Evolutionary conservation across 2,113 vertebrate genomes (phyloP).

Genomic region (Gasterosteus aculeatus): DNA sequence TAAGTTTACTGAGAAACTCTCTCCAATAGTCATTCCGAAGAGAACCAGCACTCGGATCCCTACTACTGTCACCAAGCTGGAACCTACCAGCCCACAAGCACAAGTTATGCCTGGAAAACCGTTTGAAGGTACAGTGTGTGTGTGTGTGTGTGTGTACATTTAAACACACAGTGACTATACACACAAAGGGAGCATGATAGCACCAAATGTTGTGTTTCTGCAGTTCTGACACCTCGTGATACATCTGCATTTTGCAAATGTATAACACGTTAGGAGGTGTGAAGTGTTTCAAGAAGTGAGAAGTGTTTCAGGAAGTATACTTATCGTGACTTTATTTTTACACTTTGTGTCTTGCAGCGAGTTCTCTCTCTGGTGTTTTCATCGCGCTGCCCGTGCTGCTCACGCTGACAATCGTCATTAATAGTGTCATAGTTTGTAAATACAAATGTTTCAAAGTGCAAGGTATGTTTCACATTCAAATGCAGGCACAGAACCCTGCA

Average conservation of each 20-base stretch:
- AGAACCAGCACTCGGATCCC: background rate
- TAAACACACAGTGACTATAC: background rate
- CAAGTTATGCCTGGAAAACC: background rate
- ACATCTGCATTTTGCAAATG: background rate
- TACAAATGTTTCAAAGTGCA: background rate
- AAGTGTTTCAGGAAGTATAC: background rate
- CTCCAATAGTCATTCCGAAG: slow-evolving; percentile 12
- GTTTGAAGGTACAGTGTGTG: background rate
- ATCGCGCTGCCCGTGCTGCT: background rate
- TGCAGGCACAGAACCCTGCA: background rate
- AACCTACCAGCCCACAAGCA: background rate
- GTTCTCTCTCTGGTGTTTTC: background rate
- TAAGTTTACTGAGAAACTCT: background rate
- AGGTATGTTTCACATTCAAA: slow-evolving; percentile 31
- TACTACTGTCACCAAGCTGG: background rate
- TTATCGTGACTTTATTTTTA: background rate
- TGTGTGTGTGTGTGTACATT: background rate
- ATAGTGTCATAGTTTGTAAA: slow-evolving; percentile 3
- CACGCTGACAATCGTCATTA: background rate
- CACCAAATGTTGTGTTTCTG: background rate
- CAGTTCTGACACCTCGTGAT: background rate
- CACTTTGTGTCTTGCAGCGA: background rate
- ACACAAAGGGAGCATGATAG: background rate
- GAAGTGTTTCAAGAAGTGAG: background rate
- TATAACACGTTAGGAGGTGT: background rate